A percentile compares a stretch with the other conserved stretches of the same genome.
Evolutionary conservation across 2,797 vertebrate genomes (phyloP).

Genomic region (Buphagus erythrorhynchus): DNA sequence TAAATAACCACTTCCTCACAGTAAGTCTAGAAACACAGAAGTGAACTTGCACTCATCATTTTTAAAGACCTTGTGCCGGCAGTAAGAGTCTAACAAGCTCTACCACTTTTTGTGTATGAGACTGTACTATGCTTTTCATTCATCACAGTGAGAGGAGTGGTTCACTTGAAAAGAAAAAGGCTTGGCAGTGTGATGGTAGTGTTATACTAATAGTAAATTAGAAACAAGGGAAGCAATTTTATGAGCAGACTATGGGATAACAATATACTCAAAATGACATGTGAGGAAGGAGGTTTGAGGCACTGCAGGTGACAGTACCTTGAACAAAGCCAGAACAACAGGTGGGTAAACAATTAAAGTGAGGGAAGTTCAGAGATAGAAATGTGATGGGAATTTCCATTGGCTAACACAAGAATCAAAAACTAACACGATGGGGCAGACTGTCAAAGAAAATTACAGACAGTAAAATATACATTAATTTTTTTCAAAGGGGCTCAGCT

Average conservation of each 20-base stretch:
- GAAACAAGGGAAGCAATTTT: background rate
- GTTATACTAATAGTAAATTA: background rate
- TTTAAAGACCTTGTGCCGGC: background rate
- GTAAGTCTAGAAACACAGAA: background rate
- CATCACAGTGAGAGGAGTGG: background rate
- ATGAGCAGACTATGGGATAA: background rate
- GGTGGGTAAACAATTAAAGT: background rate
- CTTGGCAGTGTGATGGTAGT: background rate
- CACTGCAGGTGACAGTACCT: background rate
- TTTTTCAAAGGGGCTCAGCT: background rate
- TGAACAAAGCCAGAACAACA: background rate
- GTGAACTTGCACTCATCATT: background rate
- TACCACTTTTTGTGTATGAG: background rate
- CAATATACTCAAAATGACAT: background rate
- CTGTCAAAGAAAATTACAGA: background rate
- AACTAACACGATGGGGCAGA: background rate
- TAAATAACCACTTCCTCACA: background rate
- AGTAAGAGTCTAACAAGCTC: background rate
- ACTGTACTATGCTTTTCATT: background rate
- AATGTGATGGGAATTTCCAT: background rate
- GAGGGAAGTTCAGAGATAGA: background rate
- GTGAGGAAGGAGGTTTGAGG: background rate
- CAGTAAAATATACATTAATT: background rate
- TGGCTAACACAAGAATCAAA: background rate
- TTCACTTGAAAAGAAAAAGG: background rate